These are phyloP conservation scores for Erpornis zantholeuca DNA, from an alignment of 2,113 vertebrate genomes.

Conservation along the genomic window DNA sequence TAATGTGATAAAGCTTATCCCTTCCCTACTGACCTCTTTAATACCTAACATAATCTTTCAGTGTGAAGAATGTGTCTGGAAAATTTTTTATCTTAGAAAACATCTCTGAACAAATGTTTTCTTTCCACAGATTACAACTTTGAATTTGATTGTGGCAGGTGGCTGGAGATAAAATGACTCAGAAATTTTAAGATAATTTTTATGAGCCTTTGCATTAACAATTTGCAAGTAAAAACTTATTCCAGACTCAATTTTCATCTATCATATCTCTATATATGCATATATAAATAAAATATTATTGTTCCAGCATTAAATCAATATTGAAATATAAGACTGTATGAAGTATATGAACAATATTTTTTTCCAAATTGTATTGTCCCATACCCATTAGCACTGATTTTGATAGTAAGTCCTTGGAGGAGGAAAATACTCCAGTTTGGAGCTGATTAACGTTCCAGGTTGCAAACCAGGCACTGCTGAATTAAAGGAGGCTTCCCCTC, in stretches of 20 bases:
- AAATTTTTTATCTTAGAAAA: background rate
- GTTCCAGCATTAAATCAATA: background rate
- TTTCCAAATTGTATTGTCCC: background rate
- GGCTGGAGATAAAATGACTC: background rate
- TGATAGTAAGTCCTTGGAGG: background rate
- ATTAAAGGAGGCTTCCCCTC: background rate
- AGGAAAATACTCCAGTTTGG: background rate
- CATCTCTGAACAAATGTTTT: background rate
- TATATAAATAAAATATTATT: background rate
- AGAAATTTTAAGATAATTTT: background rate
- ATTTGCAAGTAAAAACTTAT: background rate
- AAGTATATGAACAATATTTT: background rate
- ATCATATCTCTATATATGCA: background rate
- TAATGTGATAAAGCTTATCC: constrained; percentile 1
- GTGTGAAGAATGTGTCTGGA: background rate
- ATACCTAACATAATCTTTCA: background rate
- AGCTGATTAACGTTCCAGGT: background rate
- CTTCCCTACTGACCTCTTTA: constrained; percentile 6
- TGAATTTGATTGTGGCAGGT: background rate
- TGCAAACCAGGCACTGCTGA: background rate
- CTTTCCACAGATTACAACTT: background rate
- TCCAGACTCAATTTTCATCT: background rate
- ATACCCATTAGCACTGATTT: background rate
- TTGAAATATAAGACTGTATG: background rate
- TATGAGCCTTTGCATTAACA: background rate